Percentiles rank a stretch among this genome's conserved stretches.
Conservation (phyloP, 35 echinoderm and acorn worm genomes). For the Eucidaris tribuloides region DNA sequence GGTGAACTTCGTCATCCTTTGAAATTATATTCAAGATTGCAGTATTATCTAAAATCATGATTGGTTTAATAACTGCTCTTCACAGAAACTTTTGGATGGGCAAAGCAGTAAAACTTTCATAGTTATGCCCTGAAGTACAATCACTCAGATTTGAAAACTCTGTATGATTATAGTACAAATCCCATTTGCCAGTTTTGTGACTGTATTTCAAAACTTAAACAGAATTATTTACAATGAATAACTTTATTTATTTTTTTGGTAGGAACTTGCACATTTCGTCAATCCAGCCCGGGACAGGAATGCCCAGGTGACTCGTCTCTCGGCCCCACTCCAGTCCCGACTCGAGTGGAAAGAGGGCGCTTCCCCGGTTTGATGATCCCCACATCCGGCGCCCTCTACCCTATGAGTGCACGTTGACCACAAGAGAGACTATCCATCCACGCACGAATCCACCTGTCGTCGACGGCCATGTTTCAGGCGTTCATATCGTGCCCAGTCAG, state of each 20-base stretch:
- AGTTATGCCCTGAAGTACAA: neutral
- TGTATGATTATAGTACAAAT: neutral
- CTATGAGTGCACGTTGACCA: conserved; percentile 83
- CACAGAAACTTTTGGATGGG: neutral
- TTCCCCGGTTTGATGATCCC: conserved; percentile 82
- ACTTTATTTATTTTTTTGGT: conserved; percentile 12
- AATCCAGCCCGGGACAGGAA: conserved; percentile 54
- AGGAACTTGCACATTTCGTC: conserved; percentile 80
- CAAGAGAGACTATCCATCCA: conserved; percentile 62
- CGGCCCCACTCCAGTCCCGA: conserved; percentile 61
- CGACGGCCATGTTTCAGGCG: conserved; percentile 84
- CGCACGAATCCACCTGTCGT: conserved; percentile 81
- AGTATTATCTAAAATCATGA: too few relatives aligned
- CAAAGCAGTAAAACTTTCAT: neutral
- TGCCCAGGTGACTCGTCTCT: conserved; percentile 48
- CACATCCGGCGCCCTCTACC: conserved; percentile 74
- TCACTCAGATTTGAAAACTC: neutral
- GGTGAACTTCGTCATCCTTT: too few relatives aligned
- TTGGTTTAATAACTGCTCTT: too few relatives aligned
- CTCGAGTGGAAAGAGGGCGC: conserved; percentile 65
- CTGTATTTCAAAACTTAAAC: neutral
- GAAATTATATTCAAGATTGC: too few relatives aligned
- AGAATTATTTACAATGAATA: too few relatives aligned
- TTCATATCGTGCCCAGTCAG: conserved; percentile 68
- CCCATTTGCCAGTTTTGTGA: neutral